Evolutionary conservation across 2,797 vertebrate genomes (phyloP).

Genomic region (Holocentrus rufus): DNA sequence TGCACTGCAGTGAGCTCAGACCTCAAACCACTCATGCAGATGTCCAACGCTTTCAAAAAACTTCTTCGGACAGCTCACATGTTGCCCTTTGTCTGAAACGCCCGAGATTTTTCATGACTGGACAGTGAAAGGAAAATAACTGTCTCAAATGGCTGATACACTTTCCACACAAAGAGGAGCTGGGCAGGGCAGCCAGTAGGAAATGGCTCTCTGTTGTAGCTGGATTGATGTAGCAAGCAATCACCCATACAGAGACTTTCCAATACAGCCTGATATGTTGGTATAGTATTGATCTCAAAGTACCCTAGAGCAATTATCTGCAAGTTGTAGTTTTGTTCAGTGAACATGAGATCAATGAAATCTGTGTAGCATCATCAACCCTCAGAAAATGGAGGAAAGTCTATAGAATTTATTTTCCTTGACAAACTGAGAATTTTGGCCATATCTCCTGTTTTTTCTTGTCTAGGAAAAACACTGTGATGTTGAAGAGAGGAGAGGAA

Average conservation of each 20-base stretch:
- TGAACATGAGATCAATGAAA: conserved; percentile 55
- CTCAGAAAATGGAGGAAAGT: conserved; percentile 20
- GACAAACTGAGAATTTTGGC: background rate
- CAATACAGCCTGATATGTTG: conserved; percentile 60
- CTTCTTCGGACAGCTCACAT: background rate
- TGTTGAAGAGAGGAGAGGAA: background rate
- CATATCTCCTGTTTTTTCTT: background rate
- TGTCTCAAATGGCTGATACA: conserved; percentile 14
- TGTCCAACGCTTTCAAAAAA: conserved; percentile 13
- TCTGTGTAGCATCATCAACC: conserved; percentile 28
- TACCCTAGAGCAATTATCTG: conserved; percentile 62
- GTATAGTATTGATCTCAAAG: conserved; percentile 67
- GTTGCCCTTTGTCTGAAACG: conserved; percentile 7
- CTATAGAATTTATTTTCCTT: background rate
- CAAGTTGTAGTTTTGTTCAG: conserved; percentile 61
- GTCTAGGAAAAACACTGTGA: background rate
- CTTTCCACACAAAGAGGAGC: conserved; percentile 49
- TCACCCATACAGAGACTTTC: conserved; percentile 65
- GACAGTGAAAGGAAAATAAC: conserved; percentile 36
- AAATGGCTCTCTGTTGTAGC: conserved; percentile 53
- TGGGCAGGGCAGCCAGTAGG: conserved; percentile 55
- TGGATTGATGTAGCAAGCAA: conserved; percentile 60
- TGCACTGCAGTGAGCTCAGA: conserved; percentile 9
- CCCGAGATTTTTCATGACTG: conserved; percentile 11
- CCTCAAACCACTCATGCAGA: conserved; percentile 29